These are phyloP conservation scores for Varanus komodoensis DNA, from an alignment of 2,113 vertebrate genomes.

Conservation along the genomic window DNA sequence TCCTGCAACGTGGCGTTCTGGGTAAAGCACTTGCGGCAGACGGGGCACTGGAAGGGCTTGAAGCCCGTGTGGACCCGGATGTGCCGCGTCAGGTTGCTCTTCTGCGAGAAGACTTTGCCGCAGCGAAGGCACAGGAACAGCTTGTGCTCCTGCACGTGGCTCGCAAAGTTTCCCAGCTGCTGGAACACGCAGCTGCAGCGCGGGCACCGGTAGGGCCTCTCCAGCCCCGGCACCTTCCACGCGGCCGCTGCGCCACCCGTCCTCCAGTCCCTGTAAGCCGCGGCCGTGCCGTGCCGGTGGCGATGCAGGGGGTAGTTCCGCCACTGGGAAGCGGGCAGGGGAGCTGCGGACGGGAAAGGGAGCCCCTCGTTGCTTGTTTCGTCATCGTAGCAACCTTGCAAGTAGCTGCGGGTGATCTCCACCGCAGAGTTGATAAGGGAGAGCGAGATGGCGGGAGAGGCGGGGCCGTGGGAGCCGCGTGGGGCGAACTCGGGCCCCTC, in stretches of 20 bases:
- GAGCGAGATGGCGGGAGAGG: not conserved
- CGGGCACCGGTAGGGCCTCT: conserved; percentile 42
- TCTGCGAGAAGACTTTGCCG: conserved; percentile 56
- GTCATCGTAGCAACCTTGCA: conserved; percentile 4
- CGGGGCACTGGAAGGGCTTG: conserved; percentile 57
- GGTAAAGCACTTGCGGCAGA: conserved; percentile 55
- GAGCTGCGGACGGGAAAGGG: conserved; percentile 10
- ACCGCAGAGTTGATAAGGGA: conserved; percentile 7
- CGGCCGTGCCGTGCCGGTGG: not conserved
- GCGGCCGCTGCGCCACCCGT: rapidly evolving
- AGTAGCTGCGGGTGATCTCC: not conserved
- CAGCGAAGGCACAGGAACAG: conserved; percentile 55
- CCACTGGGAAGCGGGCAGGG: conserved; percentile 7
- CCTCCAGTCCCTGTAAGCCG: not conserved
- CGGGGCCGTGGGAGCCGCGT: not conserved
- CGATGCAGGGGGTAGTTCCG: conserved; percentile 3
- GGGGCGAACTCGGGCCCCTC: conserved; percentile 19
- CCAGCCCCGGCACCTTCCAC: conserved; percentile 15
- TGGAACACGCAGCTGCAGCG: conserved; percentile 40
- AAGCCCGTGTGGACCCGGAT: conserved; percentile 46
- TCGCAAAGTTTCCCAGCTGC: conserved; percentile 33
- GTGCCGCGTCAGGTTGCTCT: conserved; percentile 55
- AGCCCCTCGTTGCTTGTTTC: conserved; percentile 1
- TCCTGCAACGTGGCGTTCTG: conserved; percentile 59
- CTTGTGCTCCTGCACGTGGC: conserved; percentile 53